Conservation (phyloP, 2,113 vertebrate species). For the Deroptyus accipitrinus region DNA sequence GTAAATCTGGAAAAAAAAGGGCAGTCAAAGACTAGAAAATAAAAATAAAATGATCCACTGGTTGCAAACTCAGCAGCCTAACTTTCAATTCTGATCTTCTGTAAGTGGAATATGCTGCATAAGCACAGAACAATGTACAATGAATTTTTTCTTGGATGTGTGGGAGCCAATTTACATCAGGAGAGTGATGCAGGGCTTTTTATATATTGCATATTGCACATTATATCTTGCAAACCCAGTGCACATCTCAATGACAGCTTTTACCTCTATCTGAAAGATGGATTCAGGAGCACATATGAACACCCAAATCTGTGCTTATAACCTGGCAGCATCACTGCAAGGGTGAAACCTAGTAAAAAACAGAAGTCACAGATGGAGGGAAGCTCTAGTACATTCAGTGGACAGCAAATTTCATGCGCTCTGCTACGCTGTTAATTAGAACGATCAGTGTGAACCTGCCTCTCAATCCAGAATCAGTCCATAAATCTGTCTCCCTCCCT, state of each 20-base stretch:
- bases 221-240: background rate
- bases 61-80: background rate
- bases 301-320: background rate
- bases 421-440: background rate
- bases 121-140: background rate
- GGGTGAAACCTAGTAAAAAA: background rate
- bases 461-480: background rate
- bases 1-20: background rate
- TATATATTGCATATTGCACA: background rate
- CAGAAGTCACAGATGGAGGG: background rate
- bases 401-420: background rate
- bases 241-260: background rate
- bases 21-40: background rate
- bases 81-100: background rate
- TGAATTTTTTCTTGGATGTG: rapidly evolving
- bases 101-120: background rate
- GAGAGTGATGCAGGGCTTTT: background rate
- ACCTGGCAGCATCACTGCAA: background rate
- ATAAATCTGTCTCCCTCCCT: background rate
- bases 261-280: background rate
- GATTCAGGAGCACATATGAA: background rate
- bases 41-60: background rate
- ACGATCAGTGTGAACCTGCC: background rate
- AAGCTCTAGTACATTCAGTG: background rate
- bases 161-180: background rate